Conservation (phyloP, 2,888 invertebrate species). For the Linnaemya tessellans region DNA sequence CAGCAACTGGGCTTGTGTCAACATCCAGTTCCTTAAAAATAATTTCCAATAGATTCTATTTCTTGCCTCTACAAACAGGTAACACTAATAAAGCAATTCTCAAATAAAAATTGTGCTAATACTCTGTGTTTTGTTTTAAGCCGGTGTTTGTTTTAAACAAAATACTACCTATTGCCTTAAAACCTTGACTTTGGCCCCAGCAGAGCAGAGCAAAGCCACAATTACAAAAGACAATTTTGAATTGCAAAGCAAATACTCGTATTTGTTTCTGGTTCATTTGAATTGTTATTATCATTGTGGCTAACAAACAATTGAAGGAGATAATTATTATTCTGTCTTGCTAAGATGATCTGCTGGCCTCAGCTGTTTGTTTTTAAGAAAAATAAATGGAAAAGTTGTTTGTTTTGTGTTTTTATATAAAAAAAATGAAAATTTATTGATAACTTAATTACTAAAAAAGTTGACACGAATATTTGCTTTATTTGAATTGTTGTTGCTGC, state of each 20-base stretch:
- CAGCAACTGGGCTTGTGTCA: too few species aligned
- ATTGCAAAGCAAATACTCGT: slow-evolving; percentile 48
- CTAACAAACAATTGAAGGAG: slow-evolving; percentile 48
- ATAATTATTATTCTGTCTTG: slow-evolving; percentile 29
- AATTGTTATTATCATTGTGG: slow-evolving; percentile 16
- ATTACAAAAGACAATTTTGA: not conserved
- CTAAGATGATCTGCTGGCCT: not conserved
- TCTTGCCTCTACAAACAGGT: too few species aligned
- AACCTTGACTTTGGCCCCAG: slow-evolving; percentile 37
- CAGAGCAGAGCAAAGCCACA: not conserved
- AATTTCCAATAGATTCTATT: too few species aligned
- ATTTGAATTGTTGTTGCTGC: not conserved
- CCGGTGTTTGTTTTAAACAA: slow-evolving; percentile 5
- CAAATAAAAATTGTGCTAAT: slow-evolving; percentile 11
- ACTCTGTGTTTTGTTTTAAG: slow-evolving; percentile 24
- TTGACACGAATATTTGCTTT: slow-evolving; percentile 52
- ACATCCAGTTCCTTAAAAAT: too few species aligned
- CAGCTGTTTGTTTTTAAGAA: slow-evolving; percentile 41
- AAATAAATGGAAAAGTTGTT: not conserved
- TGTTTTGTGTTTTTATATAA: slow-evolving; percentile 45
- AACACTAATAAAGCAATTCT: not conserved
- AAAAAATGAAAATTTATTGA: slow-evolving; percentile 66
- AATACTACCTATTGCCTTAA: slow-evolving; percentile 10
- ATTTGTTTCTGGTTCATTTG: slow-evolving; percentile 44
- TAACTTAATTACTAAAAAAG: slow-evolving; percentile 68